Conservation (phyloP, 2,888 invertebrate species). For the Andrena minutula region DNA sequence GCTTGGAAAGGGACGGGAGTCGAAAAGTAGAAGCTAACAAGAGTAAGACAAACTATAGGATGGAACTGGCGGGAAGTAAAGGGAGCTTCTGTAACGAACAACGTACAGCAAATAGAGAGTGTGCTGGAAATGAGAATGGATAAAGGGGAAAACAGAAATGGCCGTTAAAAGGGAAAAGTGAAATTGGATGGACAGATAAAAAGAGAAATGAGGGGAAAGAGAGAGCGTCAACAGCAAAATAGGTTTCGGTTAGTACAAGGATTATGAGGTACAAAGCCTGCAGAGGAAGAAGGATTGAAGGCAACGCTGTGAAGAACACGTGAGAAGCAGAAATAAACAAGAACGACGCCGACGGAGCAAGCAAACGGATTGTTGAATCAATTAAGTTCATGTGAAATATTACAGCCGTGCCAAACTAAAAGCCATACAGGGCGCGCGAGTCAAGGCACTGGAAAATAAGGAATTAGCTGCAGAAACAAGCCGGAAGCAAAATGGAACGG, state of each 20-base stretch:
- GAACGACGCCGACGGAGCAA: background rate
- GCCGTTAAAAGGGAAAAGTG: slow-evolving; percentile 13
- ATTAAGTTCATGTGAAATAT: slow-evolving; percentile 10
- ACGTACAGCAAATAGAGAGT: background rate
- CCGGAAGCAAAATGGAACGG: background rate
- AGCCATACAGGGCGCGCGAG: background rate
- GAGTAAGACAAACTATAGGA: background rate
- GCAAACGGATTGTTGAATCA: slow-evolving; percentile 2
- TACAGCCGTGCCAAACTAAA: background rate
- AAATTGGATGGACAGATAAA: slow-evolving; percentile 25
- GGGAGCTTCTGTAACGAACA: slow-evolving; percentile 7
- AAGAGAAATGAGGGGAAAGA: slow-evolving; percentile 10
- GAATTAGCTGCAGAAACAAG: background rate
- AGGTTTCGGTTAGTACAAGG: slow-evolving; percentile 24
- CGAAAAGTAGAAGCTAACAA: background rate
- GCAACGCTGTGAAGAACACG: background rate
- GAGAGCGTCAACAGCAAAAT: slow-evolving; percentile 12
- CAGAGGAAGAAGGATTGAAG: background rate
- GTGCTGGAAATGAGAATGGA: background rate
- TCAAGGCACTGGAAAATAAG: background rate
- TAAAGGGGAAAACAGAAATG: slow-evolving; percentile 3
- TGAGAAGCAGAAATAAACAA: background rate
- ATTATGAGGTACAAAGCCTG: slow-evolving; percentile 15
- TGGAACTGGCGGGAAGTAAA: background rate
- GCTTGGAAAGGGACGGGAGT: too few relatives aligned